Evolutionary conservation across 1,140 invertebrate genomes (phyloP).

Genomic region (Gryllus bimaculatus): DNA sequence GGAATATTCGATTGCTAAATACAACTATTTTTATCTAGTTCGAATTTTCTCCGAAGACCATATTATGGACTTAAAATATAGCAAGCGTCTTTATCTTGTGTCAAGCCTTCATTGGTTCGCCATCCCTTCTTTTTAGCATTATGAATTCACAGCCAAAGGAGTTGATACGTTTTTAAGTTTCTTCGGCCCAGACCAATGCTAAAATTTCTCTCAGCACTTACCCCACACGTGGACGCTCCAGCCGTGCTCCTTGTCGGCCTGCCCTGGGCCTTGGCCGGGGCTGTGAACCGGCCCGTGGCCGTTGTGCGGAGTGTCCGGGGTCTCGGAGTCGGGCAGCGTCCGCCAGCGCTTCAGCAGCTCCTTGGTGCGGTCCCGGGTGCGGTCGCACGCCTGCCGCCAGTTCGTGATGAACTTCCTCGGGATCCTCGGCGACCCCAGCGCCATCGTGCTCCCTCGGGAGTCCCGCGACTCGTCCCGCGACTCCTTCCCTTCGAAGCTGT

Average conservation of each 20-base stretch:
- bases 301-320: constrained; percentile 26
- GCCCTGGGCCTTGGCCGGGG: constrained; percentile 19
- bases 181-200: no score
- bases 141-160: no score
- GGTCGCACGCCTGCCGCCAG: constrained; percentile 58
- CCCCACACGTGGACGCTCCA: constrained; percentile 65
- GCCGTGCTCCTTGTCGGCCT: constrained; percentile 27
- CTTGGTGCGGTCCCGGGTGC: constrained; percentile 55
- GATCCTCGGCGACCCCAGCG: constrained; percentile 8
- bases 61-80: no score
- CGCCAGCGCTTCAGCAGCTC: constrained; percentile 56
- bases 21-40: no score
- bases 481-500: not conserved
- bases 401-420: constrained; percentile 31
- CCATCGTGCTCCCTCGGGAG: not conserved
- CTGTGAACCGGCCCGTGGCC: not conserved
- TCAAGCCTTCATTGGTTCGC: no score
- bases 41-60: no score
- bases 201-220: constrained; percentile 32
- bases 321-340: constrained; percentile 48
- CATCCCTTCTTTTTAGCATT: no score
- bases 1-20: no score
- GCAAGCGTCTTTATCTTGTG: no score
- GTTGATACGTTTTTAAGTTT: no score
- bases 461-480: not conserved